A percentile compares a stretch with the other conserved stretches of the same genome.
These are phyloP conservation scores for Entomobrya proxima DNA, from an alignment of 2,888 invertebrate species.

Conservation along the genomic window DNA sequence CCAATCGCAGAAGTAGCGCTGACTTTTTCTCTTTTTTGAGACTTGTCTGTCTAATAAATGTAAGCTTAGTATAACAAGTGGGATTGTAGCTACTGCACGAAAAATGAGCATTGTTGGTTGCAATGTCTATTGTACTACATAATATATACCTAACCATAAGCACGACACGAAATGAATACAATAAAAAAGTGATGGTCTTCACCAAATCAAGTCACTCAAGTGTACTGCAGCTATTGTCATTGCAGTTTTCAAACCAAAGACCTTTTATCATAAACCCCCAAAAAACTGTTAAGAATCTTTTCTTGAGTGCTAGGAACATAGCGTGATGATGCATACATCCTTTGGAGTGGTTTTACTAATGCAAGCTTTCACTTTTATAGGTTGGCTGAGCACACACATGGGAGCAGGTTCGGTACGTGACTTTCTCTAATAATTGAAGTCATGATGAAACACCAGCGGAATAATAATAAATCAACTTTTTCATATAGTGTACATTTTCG, in stretches of 20 bases:
- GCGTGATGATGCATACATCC: neutral
- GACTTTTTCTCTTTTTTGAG: neutral
- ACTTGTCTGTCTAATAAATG: neutral
- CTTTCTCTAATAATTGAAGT: constrained; percentile 71
- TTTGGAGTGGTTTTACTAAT: constrained; percentile 13
- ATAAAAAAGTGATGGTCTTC: neutral
- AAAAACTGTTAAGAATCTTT: constrained; percentile 10
- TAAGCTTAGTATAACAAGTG: constrained; percentile 30
- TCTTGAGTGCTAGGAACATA: constrained; percentile 19
- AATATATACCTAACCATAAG: neutral
- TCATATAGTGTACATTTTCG: constrained; percentile 4
- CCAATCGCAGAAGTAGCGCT: neutral
- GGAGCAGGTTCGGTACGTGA: constrained; percentile 66
- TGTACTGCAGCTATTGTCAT: neutral
- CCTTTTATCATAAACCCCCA: neutral
- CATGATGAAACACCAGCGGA: constrained; percentile 68
- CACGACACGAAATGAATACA: neutral
- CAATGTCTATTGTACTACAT: neutral
- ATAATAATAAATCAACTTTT: constrained; percentile 67
- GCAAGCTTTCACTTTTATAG: constrained; percentile 62
- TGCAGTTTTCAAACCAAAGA: neutral
- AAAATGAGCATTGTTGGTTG: neutral
- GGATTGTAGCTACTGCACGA: constrained; percentile 29
- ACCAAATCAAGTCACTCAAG: constrained; percentile 9
- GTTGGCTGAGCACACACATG: constrained; percentile 61